Evolutionary conservation across 1,140 invertebrate genomes (phyloP).

Genomic region (silkworm (Bombyx mori)): DNA sequence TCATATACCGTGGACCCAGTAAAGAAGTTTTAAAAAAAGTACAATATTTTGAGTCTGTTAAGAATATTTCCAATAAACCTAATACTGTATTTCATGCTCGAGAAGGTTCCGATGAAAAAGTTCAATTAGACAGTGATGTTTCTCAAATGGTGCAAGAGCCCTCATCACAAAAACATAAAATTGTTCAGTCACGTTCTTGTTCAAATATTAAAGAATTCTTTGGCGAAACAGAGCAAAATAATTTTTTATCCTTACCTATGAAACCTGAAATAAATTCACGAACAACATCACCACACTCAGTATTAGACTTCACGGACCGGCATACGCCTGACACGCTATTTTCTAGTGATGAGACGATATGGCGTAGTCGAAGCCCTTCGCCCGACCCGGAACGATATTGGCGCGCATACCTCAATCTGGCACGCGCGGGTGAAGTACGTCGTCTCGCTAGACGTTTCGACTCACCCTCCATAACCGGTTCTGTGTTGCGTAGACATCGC

Average conservation of each 20-base stretch:
- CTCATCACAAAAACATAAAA: constrained; percentile 26
- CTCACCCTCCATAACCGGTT: constrained; percentile 54
- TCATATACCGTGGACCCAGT: constrained; percentile 70
- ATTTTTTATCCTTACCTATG: constrained; percentile 55
- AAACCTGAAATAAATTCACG: constrained; percentile 50
- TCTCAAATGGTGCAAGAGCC: constrained; percentile 10
- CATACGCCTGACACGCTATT: constrained; percentile 65
- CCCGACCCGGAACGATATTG: constrained; percentile 78
- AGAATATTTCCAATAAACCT: constrained; percentile 25
- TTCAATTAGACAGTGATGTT: constrained; percentile 12
- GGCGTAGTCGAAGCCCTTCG: constrained; percentile 76
- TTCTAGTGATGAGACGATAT: constrained; percentile 77
- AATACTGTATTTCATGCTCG: constrained; percentile 66
- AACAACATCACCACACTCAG: constrained; percentile 57
- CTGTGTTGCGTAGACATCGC: constrained; percentile 74
- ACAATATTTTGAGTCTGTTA: constrained; percentile 83
- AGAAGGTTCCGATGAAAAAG: constrained; percentile 61
- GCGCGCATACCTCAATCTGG: constrained; percentile 78
- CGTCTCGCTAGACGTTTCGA: constrained; percentile 83
- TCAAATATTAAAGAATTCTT: constrained; percentile 84
- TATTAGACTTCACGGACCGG: constrained; percentile 47
- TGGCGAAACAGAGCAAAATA: constrained; percentile 76
- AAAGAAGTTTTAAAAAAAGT: constrained; percentile 81
- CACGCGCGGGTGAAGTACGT: constrained; percentile 82
- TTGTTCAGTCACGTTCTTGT: constrained; percentile 78